Conservation (phyloP, 2,888 invertebrate genomes). For the Elysia crispata region DNA sequence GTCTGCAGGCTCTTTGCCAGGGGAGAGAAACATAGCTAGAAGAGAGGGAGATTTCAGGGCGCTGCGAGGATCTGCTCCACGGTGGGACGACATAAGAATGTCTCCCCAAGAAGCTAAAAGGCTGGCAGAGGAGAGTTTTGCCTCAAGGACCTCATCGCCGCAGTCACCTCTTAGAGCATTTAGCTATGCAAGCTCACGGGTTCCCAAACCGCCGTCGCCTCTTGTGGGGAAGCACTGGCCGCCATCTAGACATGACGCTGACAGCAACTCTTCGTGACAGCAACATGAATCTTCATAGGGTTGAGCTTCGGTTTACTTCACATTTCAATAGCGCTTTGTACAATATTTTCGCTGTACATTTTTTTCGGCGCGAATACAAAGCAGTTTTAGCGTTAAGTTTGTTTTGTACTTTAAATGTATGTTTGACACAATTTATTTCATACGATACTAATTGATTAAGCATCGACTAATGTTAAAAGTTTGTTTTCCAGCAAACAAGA, state of each 20-base stretch:
- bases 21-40: neutral
- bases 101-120: too few species aligned
- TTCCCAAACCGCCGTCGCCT: constrained; percentile 17
- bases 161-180: neutral
- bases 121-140: too few species aligned
- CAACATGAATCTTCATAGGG: neutral
- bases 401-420: too few species aligned
- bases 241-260: neutral
- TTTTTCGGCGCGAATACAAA: neutral
- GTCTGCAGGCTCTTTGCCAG: constrained; percentile 40
- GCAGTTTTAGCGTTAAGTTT: neutral
- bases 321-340: neutral
- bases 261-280: constrained; percentile 27
- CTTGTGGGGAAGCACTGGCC: constrained; percentile 10
- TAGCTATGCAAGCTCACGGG: constrained; percentile 40
- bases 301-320: neutral
- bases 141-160: neutral
- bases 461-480: too few species aligned
- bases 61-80: too few species aligned
- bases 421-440: too few species aligned
- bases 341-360: neutral
- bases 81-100: too few species aligned
- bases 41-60: too few species aligned
- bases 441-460: too few species aligned
- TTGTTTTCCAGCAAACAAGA: too few species aligned